Percentiles rank a stretch among this genome's conserved stretches.
phyloP scores from a whole-genome alignment of 2,113 vertebrate genomes.

The Petaurus breviceps region DNA sequence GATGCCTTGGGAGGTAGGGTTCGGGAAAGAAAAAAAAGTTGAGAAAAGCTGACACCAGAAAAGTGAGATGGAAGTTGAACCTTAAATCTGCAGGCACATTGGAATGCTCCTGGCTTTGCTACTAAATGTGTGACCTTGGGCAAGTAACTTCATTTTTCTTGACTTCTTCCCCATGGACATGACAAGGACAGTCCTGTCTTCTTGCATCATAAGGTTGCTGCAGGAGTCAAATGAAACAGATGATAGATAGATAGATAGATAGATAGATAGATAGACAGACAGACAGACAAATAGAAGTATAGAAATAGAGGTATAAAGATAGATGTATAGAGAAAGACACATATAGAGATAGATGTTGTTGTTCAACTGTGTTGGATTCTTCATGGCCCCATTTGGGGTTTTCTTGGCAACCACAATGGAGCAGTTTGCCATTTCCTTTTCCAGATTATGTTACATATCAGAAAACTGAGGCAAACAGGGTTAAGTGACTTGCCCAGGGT shows the following conservation, averaged over 20 bases:
- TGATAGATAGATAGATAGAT: background rate
- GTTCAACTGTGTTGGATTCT: background rate
- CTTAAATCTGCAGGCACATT: background rate
- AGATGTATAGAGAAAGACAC: too few relatives aligned
- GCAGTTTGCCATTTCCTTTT: background rate
- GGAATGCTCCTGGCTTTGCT: background rate
- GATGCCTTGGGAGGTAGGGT: background rate
- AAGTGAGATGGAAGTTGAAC: background rate
- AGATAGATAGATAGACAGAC: background rate
- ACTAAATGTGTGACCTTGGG: background rate
- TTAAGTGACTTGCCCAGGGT: background rate
- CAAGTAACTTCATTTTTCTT: background rate
- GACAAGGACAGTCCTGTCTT: background rate
- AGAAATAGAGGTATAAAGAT: too few relatives aligned
- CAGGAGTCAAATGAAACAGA: background rate
- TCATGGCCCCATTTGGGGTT: background rate
- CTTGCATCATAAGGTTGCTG: background rate
- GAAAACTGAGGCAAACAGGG: background rate
- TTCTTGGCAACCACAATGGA: background rate
- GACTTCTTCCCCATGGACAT: background rate
- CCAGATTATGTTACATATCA: background rate
- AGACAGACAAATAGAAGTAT: background rate
- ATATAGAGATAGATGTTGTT: background rate
- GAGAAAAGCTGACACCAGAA: background rate
- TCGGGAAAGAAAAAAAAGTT: background rate